Base-by-base conservation (phyloP, 2,888 invertebrate genomes). In the Dryobotodes eremita region DNA sequence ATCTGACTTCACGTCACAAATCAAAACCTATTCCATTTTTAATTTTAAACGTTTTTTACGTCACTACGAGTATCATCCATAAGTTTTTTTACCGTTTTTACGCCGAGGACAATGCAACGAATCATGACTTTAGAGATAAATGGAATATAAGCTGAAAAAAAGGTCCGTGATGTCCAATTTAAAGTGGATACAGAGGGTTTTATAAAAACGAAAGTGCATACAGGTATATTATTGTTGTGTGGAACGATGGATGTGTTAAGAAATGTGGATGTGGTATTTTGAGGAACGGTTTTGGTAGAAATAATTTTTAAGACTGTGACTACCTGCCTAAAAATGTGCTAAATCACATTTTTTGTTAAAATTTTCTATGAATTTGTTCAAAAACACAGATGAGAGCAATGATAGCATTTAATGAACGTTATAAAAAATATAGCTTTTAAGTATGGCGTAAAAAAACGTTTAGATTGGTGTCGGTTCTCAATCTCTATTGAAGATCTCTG, bases 101-200 rank as follows among this genome's bases (percentile, higher is more conserved):
- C 94, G 92, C 91, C 89, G 86, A 91, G 92, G 89, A 96, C 96
- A 95, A 95, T 95, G 94, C 94, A 91, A 89, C 92, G 93, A 91
- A 95, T 95, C 94, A 94, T 95, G 95, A 93, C 94, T 92, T 90
- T 92, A 92, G 89, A 95, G 94, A 95, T 95, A 96, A 95, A 95
- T 94, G 92, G 93, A 93, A 94, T 94, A 93, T 91, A 91, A 90
- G 82, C 81, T 86, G 86, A 90, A 94, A 94, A 94, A 93, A 88
- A 87, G 88, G 89, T 90, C 91, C 90, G 92, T 92, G 92, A 93
- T 90, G 92, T 92, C 92, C 92, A 92, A 94, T 94, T 94, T 94
- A 92, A 88, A 93, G 92, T 93, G 92, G 92, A 91, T 92, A 90
- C 91, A 84, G 90, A 90, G 89, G 88, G 88, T 86, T 90, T 92